Percentiles rank a stretch among this genome's conserved stretches.
phyloP scores from a whole-genome alignment of 1,140 invertebrate genomes.

The Pomacea maculata region DNA sequence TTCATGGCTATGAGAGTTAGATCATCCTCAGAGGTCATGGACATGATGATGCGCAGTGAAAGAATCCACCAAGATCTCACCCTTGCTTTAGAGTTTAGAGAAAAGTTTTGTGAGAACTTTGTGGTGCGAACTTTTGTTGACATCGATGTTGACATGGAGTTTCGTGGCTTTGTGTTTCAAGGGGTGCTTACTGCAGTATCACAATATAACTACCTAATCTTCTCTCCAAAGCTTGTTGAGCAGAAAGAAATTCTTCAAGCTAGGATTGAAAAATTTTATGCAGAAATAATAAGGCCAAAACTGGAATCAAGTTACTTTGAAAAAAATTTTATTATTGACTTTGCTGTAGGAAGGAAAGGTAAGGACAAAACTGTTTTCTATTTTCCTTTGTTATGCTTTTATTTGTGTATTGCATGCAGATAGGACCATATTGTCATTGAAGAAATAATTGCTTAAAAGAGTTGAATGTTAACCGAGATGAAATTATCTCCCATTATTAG shows the following conservation, averaged over 20 bases:
- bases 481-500: not conserved
- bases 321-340: slow-evolving; percentile 52
- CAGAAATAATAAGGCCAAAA: slow-evolving; percentile 34
- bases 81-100: slow-evolving; percentile 43
- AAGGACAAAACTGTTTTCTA: slow-evolving; percentile 1
- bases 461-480: not conserved
- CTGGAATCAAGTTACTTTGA: slow-evolving; percentile 37
- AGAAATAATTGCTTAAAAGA: not conserved
- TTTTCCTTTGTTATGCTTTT: not conserved
- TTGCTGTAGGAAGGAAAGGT: slow-evolving; percentile 51
- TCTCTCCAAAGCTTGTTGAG: slow-evolving; percentile 42
- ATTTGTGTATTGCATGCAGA: not conserved
- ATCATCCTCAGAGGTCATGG: slow-evolving; percentile 43
- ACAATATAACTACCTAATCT: slow-evolving; percentile 58
- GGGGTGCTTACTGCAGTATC: slow-evolving; percentile 46
- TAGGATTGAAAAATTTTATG: slow-evolving; percentile 38
- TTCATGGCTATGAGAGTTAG: slow-evolving; percentile 48
- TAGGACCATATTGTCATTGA: not conserved
- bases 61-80: slow-evolving; percentile 56
- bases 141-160: slow-evolving; percentile 60
- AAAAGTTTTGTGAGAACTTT: slow-evolving; percentile 53
- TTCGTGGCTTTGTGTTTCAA: slow-evolving; percentile 54
- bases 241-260: slow-evolving; percentile 31
- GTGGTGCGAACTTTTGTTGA: slow-evolving; percentile 52
- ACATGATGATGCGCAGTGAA: slow-evolving; percentile 55